A percentile compares a stretch with the other conserved stretches of the same genome.
phyloP scores from a whole-genome alignment of 2,797 vertebrate genomes.

The Hyperoplus immaculatus region DNA sequence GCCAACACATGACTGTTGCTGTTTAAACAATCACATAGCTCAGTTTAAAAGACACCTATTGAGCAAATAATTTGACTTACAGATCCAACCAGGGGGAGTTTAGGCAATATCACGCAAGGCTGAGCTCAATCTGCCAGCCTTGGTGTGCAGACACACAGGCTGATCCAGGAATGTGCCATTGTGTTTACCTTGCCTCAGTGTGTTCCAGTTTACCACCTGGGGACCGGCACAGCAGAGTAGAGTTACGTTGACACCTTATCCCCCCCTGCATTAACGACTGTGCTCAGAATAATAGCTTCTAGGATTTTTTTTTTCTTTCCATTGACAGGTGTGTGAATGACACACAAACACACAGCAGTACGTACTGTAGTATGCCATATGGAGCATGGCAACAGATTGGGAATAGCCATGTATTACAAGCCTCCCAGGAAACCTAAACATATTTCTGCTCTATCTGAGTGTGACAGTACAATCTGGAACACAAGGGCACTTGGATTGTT shows the following conservation, averaged over 20 bases:
- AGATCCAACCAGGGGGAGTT: slow-evolving; percentile 33
- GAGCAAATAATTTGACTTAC: slow-evolving; percentile 28
- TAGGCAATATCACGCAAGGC: slow-evolving; percentile 15
- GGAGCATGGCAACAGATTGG: slow-evolving; percentile 62
- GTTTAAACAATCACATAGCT: neutral
- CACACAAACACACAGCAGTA: slow-evolving; percentile 12
- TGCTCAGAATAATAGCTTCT: slow-evolving; percentile 52
- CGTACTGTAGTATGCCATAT: slow-evolving; percentile 56
- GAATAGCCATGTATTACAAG: slow-evolving; percentile 35
- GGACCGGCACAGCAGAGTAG: slow-evolving; percentile 59
- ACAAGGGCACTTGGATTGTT: neutral
- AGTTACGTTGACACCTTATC: slow-evolving; percentile 76
- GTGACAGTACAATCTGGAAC: neutral
- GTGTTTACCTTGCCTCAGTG: slow-evolving; percentile 36
- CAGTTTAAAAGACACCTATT: neutral
- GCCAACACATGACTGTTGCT: neutral
- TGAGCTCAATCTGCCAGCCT: slow-evolving; percentile 23
- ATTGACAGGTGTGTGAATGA: slow-evolving; percentile 56
- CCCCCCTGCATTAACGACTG: slow-evolving; percentile 26
- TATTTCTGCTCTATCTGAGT: neutral
- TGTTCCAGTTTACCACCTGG: slow-evolving; percentile 63
- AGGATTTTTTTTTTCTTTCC: slow-evolving; percentile 57
- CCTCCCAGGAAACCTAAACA: slow-evolving; percentile 12
- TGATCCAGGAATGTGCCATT: slow-evolving; percentile 50
- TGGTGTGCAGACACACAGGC: slow-evolving; percentile 21